A percentile compares a stretch with the other conserved stretches of the same genome.
Evolutionary conservation across 2,888 invertebrate genomes (phyloP).

Genomic region (Augochlorella aurata): DNA sequence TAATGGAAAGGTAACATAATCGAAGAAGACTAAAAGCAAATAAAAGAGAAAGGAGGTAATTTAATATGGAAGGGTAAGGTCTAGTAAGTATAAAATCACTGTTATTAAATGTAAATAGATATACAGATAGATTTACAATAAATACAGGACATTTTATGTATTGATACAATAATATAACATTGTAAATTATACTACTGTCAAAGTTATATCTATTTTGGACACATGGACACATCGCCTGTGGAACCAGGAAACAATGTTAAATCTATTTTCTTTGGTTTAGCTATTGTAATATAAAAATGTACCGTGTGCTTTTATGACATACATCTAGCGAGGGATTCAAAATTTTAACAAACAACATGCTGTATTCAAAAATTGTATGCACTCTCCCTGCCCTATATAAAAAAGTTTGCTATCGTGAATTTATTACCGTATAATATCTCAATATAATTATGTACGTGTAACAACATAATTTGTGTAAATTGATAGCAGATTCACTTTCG

Average conservation of each 20-base stretch:
- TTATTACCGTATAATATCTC: neutral
- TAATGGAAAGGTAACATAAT: too few species aligned
- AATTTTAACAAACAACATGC: neutral
- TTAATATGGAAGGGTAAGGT: neutral
- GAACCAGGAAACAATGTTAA: constrained; percentile 11
- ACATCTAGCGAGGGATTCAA: neutral
- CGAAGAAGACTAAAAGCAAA: neutral
- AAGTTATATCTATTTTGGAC: neutral
- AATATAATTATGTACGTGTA: neutral
- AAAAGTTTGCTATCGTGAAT: neutral
- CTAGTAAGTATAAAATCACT: neutral
- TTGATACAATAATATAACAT: neutral
- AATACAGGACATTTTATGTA: neutral
- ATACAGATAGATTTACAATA: constrained; percentile 26
- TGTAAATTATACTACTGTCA: constrained; percentile 2
- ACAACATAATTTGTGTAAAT: neutral
- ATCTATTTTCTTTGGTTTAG: neutral
- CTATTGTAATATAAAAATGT: constrained; percentile 29
- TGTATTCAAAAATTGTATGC: neutral
- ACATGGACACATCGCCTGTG: neutral
- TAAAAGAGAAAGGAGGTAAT: neutral
- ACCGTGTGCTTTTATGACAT: neutral
- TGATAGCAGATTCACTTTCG: constrained; percentile 3
- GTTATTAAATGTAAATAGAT: neutral
- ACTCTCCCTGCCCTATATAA: neutral